These are phyloP conservation scores for Hemibagrus wyckioides DNA, from an alignment of 2,113 vertebrate species.

Conservation along the genomic window DNA sequence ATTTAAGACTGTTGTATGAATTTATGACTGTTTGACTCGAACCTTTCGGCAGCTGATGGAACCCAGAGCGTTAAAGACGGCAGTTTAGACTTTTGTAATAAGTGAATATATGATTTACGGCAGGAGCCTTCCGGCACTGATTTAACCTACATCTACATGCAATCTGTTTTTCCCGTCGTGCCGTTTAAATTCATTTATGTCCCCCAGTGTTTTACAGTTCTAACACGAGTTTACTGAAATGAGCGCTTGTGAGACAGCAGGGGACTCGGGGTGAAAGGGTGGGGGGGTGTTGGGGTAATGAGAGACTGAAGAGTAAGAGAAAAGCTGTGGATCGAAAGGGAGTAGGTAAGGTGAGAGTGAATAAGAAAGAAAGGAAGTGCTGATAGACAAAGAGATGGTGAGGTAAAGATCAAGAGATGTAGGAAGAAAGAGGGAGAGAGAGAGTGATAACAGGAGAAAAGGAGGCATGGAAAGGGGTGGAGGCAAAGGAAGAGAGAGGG, in stretches of 20 bases:
- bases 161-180: slow-evolving; percentile 29
- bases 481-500: background rate
- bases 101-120: slow-evolving; percentile 33
- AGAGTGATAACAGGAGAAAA: background rate
- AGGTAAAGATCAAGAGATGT: background rate
- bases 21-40: slow-evolving; percentile 26
- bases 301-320: slow-evolving; percentile 21
- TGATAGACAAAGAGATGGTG: background rate
- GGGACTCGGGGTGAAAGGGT: background rate
- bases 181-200: slow-evolving; percentile 1
- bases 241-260: background rate
- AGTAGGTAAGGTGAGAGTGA: background rate
- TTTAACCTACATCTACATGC: slow-evolving; percentile 31
- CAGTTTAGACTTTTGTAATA: slow-evolving; percentile 4
- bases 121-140: background rate
- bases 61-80: slow-evolving; percentile 27
- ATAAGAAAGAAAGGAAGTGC: background rate
- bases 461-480: too few species aligned
- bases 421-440: background rate
- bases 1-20: background rate
- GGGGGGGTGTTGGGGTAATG: background rate
- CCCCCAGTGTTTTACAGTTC: slow-evolving; percentile 3
- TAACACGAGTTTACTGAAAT: slow-evolving; percentile 6
- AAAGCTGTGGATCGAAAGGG: background rate
- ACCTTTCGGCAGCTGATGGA: slow-evolving; percentile 10